Evolutionary conservation across 2,888 invertebrate species (phyloP).

Genomic region (Anticlea derivata): DNA sequence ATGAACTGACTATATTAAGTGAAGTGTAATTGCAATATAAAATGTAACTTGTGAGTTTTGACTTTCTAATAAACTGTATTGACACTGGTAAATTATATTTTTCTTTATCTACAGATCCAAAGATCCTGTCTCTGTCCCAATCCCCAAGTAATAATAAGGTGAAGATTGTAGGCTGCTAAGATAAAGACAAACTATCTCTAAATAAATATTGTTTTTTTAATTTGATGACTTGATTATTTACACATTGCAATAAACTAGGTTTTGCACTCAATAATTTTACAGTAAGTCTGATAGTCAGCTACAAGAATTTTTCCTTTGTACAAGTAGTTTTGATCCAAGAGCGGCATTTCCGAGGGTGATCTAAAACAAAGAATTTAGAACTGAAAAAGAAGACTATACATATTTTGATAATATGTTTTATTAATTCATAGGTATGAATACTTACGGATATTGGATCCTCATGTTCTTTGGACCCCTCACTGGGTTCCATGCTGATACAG

Average conservation of each 20-base stretch:
- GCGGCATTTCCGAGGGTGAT: conserved; percentile 55
- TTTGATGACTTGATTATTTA: too few relatives aligned
- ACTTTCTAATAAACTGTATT: conserved; percentile 66
- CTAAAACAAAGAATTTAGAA: conserved; percentile 55
- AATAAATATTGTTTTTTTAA: too few relatives aligned
- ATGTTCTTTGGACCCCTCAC: conserved; percentile 84
- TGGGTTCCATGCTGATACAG: conserved; percentile 89
- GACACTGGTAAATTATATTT: conserved; percentile 44
- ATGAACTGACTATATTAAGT: conserved; percentile 53
- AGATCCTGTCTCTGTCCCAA: conserved; percentile 65
- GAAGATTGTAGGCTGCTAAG: background rate
- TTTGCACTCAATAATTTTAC: conserved; percentile 64
- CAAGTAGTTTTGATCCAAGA: conserved; percentile 63
- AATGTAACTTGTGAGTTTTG: conserved; percentile 46
- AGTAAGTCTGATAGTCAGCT: conserved; percentile 75
- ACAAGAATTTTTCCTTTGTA: conserved; percentile 75
- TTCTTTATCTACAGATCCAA: conserved; percentile 72
- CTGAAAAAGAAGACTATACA: too few relatives aligned
- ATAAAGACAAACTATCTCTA: background rate
- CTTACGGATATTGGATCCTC: conserved; percentile 75
- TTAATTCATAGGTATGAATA: too few relatives aligned
- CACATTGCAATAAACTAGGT: background rate
- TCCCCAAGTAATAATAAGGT: conserved; percentile 39
- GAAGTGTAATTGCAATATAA: conserved; percentile 57
- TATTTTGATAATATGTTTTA: too few relatives aligned